Evolutionary conservation across 2,113 vertebrate genomes (phyloP).

Genomic region (Tenebrosternarchus preto): DNA sequence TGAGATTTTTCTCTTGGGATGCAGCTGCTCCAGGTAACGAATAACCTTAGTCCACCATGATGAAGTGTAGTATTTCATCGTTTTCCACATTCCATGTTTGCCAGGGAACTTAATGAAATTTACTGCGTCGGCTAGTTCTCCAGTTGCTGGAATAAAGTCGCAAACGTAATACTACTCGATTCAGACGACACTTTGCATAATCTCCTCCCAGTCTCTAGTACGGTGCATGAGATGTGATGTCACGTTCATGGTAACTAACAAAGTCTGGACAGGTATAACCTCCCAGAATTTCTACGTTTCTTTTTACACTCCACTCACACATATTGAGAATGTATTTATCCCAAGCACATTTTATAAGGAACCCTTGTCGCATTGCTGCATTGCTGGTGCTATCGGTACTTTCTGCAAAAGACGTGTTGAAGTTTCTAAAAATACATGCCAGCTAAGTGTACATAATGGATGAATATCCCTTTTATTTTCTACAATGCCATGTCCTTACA

Average conservation of each 20-base stretch:
- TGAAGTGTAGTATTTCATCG: neutral
- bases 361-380: neutral
- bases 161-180: no score
- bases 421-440: neutral
- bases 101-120: neutral
- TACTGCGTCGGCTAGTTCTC: neutral
- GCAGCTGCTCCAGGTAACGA: neutral
- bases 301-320: neutral
- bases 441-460: neutral
- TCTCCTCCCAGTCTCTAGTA: neutral
- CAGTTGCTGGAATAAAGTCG: no score
- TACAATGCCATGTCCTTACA: no score
- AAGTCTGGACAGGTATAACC: neutral
- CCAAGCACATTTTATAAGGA: neutral
- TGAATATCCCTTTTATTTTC: neutral
- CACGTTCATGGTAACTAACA: slow-evolving; percentile 1
- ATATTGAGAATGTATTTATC: neutral
- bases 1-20: neutral
- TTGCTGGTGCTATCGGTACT: neutral
- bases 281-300: neutral
- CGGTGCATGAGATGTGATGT: neutral
- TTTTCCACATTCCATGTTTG: neutral
- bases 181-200: neutral
- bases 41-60: neutral
- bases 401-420: neutral